phyloP scores from a whole-genome alignment of 2,797 vertebrate genomes.

The Melanotaenia boesemani region DNA sequence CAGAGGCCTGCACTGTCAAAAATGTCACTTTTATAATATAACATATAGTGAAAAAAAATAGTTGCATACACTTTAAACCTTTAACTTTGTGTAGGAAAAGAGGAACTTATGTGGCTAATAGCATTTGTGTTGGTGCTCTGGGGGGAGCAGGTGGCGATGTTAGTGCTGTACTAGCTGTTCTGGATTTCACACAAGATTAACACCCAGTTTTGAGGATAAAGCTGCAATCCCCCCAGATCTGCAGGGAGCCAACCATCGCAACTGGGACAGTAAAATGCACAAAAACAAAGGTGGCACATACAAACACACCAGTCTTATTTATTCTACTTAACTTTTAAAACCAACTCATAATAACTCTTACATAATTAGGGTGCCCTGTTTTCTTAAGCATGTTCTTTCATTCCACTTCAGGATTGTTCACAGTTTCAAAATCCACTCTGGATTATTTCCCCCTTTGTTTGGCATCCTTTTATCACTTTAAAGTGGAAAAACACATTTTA shows the following conservation, averaged over 20 bases:
- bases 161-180: conserved; percentile 29
- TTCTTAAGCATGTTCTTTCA: conserved; percentile 24
- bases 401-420: conserved; percentile 36
- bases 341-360: conserved; percentile 21
- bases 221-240: conserved; percentile 62
- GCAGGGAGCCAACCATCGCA: conserved; percentile 34
- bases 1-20: conserved; percentile 7
- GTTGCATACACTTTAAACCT: conserved; percentile 46
- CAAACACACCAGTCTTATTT: conserved; percentile 14
- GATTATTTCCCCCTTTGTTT: conserved; percentile 8
- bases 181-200: conserved; percentile 75
- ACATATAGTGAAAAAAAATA: conserved; percentile 20
- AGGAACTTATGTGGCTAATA: conserved; percentile 52
- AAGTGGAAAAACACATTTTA: conserved; percentile 49
- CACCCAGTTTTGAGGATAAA: conserved; percentile 69
- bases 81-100: conserved; percentile 33
- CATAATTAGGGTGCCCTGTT: conserved; percentile 39
- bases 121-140: conserved; percentile 16
- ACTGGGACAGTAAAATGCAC: conserved; percentile 27
- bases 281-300: conserved; percentile 8
- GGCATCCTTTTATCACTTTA: conserved; percentile 21
- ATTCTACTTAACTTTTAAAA: conserved; percentile 33
- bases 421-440: conserved; percentile 33
- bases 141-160: conserved; percentile 54
- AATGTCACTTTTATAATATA: conserved; percentile 42